Evolutionary conservation across 1,140 invertebrate genomes (phyloP).

Genomic region (fruit fly (Drosophila melanogaster)): DNA sequence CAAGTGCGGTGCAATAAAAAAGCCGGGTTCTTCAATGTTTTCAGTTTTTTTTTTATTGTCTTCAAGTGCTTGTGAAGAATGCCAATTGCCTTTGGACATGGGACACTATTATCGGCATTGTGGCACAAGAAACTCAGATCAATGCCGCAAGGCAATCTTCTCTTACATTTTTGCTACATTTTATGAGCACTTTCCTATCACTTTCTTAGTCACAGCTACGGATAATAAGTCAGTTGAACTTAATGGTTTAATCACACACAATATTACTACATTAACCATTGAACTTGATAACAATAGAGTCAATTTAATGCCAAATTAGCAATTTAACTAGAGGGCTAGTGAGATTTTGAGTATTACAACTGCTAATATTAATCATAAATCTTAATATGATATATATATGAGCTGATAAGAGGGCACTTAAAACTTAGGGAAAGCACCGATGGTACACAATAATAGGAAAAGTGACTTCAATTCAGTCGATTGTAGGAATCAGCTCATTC

Average conservation of each 20-base stretch:
- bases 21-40: constrained; percentile 14
- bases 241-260: not conserved
- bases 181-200: constrained; percentile 12
- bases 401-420: constrained; percentile 12
- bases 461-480: constrained; percentile 12
- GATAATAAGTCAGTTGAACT: not conserved
- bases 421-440: constrained; percentile 18
- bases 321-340: not conserved
- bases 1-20: constrained; percentile 42
- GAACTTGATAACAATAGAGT: not conserved
- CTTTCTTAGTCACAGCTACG: not conserved
- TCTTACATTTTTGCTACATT: constrained; percentile 10
- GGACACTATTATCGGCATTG: constrained; percentile 23
- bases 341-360: not conserved
- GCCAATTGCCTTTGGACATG: constrained; percentile 21
- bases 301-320: not conserved
- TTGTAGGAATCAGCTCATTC: constrained; percentile 1
- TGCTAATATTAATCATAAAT: constrained; percentile 1
- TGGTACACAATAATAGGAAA: not conserved
- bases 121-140: constrained; percentile 19
- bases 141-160: constrained; percentile 3
- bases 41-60: constrained; percentile 13
- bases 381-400: not conserved
- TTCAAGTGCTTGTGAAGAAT: constrained; percentile 35
- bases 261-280: not conserved